phyloP scores from a whole-genome alignment of 1,140 invertebrate genomes.

The Cydia fagiglandana region DNA sequence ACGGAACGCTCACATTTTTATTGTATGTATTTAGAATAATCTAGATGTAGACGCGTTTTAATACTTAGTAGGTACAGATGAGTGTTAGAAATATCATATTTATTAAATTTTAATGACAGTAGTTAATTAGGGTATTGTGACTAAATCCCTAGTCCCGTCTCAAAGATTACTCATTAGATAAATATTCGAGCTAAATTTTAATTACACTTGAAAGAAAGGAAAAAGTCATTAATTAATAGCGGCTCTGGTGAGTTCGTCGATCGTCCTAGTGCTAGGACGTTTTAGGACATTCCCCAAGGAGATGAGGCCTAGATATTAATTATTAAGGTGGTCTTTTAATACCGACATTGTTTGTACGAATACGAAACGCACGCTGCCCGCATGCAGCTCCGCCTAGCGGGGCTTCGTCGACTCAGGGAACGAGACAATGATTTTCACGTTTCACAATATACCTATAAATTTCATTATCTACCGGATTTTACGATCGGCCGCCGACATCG shows the following conservation, averaged over 20 bases:
- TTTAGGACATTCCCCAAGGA: not conserved
- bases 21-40: not conserved
- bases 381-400: no score
- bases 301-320: not conserved
- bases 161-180: not conserved
- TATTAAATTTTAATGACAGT: no score
- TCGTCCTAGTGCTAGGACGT: constrained; percentile 23
- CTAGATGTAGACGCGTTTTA: not conserved
- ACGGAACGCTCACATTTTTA: not conserved
- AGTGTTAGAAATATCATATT: no score
- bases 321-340: not conserved
- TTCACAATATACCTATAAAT: no score
- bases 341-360: no score
- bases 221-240: not conserved
- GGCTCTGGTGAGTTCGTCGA: not conserved
- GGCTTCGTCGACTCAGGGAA: no score
- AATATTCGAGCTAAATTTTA: not conserved
- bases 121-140: not conserved
- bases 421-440: no score
- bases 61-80: no score
- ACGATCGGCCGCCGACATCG: no score
- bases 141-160: not conserved
- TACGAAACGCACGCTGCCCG: no score
- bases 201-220: not conserved
- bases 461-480: no score